Percentiles rank a stretch among this genome's conserved stretches.
These are phyloP conservation scores for Hippocampus comes DNA, from an alignment of 2,113 vertebrate species.

Conservation along the genomic window DNA sequence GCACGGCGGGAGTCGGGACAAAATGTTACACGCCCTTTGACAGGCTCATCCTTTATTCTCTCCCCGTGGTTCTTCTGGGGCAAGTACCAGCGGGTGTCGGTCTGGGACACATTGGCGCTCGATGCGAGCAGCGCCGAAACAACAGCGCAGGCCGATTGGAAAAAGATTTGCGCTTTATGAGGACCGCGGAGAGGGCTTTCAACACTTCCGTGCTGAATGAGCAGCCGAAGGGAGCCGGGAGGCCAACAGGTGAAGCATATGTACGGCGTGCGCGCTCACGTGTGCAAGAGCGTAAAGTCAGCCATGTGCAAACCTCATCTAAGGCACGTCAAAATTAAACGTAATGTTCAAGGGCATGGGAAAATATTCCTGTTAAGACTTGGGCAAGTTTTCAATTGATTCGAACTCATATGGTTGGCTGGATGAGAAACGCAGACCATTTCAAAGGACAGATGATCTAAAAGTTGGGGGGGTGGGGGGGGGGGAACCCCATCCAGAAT, in stretches of 20 bases:
- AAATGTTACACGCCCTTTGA: constrained; percentile 38
- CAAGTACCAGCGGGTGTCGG: constrained; percentile 36
- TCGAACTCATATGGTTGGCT: neutral
- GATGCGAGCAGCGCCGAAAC: constrained; percentile 39
- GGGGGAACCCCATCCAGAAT: neutral
- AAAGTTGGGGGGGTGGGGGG: neutral
- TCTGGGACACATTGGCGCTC: constrained; percentile 49
- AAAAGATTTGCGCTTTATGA: constrained; percentile 52
- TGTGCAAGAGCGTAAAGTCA: neutral
- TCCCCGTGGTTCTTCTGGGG: constrained; percentile 31
- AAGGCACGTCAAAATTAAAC: neutral
- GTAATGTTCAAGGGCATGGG: neutral
- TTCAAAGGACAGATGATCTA: neutral
- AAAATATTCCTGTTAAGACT: neutral
- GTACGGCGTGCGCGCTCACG: neutral
- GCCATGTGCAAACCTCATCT: neutral
- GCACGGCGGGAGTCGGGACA: constrained; percentile 34
- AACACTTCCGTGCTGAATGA: constrained; percentile 39
- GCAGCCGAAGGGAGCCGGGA: constrained; percentile 30
- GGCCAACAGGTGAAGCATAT: constrained; percentile 43
- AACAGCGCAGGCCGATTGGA: constrained; percentile 43
- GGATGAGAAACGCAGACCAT: constrained; percentile 1
- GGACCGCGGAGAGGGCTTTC: constrained; percentile 52
- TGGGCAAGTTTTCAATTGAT: neutral
- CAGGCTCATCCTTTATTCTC: constrained; percentile 36